phyloP scores from a whole-genome alignment of 2,113 vertebrate species.

The Apteryx mantelli region DNA sequence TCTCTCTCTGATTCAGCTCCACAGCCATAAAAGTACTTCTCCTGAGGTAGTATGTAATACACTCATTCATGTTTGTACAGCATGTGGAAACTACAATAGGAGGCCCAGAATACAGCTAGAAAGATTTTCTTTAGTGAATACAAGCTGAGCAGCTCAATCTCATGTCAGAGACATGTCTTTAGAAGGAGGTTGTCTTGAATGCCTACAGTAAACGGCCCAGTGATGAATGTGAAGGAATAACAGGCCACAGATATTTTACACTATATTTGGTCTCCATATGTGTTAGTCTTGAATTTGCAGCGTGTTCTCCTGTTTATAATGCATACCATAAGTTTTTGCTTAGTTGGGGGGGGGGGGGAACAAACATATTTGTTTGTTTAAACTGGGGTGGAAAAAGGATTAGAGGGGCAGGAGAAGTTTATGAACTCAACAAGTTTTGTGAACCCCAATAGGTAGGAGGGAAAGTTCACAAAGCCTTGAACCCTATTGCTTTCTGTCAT shows the following conservation, averaged over 20 bases:
- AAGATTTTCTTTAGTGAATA: background rate
- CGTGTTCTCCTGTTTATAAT: background rate
- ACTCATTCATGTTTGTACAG: background rate
- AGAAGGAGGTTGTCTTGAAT: background rate
- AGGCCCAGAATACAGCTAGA: background rate
- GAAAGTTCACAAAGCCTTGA: background rate
- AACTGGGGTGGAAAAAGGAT: background rate
- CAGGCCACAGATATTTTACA: fast-evolving
- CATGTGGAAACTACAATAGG: background rate
- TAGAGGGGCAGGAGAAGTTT: background rate
- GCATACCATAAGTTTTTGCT: background rate
- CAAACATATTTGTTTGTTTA: background rate
- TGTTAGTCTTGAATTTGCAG: background rate
- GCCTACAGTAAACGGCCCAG: fast-evolving
- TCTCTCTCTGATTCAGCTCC: conserved; percentile 16
- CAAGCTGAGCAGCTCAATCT: background rate
- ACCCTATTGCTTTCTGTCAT: background rate
- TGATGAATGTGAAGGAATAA: background rate
- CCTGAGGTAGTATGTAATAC: background rate
- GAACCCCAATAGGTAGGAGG: background rate
- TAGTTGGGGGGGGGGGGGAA: background rate
- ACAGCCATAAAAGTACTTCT: background rate
- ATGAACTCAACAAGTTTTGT: background rate
- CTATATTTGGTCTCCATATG: conserved; percentile 12
- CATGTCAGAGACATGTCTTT: background rate